Percentiles rank a stretch among this genome's conserved stretches.
Conservation (phyloP, 2,113 vertebrate species). For the Equus quagga region DNA sequence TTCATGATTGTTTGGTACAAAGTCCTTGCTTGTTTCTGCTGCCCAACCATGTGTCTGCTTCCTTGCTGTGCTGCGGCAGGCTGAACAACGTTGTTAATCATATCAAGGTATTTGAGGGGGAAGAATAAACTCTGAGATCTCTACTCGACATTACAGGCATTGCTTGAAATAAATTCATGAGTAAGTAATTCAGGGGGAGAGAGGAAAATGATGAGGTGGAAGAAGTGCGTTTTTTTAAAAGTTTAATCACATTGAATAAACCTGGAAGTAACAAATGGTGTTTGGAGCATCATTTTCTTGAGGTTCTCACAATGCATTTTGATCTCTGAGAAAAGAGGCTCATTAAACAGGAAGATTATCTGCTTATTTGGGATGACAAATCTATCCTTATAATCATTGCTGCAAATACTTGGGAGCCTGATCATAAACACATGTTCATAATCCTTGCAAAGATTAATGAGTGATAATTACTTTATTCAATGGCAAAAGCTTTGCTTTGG, state of each 20-base stretch:
- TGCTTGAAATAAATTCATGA: constrained; percentile 48
- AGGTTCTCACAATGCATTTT: constrained; percentile 66
- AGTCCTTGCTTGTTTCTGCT: not conserved
- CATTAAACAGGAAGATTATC: constrained; percentile 74
- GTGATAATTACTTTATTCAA: constrained; percentile 75
- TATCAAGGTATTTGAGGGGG: not conserved
- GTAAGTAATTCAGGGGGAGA: constrained; percentile 27
- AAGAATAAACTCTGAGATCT: not conserved
- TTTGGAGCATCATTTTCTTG: constrained; percentile 47
- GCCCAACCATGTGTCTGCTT: not conserved
- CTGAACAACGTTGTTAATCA: not conserved
- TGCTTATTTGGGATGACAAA: constrained; percentile 72
- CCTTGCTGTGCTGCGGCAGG: not conserved
- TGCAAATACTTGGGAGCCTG: constrained; percentile 53
- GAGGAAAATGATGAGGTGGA: not conserved
- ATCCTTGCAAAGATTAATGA: constrained; percentile 65
- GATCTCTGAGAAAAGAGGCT: constrained; percentile 58
- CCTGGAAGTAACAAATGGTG: constrained; percentile 41
- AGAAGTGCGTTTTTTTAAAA: not conserved
- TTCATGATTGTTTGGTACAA: not conserved
- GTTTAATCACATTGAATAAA: constrained; percentile 65
- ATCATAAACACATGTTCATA: constrained; percentile 66
- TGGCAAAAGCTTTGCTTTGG: constrained; percentile 65
- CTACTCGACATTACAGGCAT: not conserved
- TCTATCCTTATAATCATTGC: constrained; percentile 61